Percentiles rank a stretch among this genome's conserved stretches.
Conservation (phyloP, 2,888 invertebrate species). For the Lithophane ornitopus region DNA sequence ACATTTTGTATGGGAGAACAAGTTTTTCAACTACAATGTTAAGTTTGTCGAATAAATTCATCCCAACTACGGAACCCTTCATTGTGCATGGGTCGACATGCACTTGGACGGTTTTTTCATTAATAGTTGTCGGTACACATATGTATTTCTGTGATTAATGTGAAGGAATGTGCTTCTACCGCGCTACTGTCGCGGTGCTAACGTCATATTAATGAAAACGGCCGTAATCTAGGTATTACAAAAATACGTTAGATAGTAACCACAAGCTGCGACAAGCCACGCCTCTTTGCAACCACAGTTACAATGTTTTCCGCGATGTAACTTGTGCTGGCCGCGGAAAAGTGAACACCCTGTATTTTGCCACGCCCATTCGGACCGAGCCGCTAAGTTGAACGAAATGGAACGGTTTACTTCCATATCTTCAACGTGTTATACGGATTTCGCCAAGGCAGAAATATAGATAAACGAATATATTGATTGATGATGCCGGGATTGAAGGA, state of each 20-base stretch:
- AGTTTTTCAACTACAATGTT: no score
- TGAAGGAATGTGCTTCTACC: no score
- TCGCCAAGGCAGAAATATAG: neutral
- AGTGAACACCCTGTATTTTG: slow-evolving; percentile 28
- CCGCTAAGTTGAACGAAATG: neutral
- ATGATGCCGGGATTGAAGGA: neutral
- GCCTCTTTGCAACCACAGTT: slow-evolving; percentile 20
- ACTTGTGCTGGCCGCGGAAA: slow-evolving; percentile 27
- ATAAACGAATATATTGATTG: neutral
- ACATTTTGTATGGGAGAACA: no score
- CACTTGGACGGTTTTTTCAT: no score
- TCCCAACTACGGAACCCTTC: no score
- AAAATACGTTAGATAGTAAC: neutral
- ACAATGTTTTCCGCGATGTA: slow-evolving; percentile 41
- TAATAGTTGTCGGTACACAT: no score
- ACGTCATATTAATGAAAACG: no score
- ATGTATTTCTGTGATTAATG: no score
- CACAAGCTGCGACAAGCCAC: neutral
- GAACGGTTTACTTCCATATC: slow-evolving; percentile 6
- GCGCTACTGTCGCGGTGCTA: no score
- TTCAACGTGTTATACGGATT: neutral
- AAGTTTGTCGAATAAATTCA: no score
- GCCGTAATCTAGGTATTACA: neutral
- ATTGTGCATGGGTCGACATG: no score
- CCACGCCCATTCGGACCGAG: neutral